These are phyloP conservation scores for Aldrovandia affinis DNA, from an alignment of 2,797 vertebrate genomes.

Conservation along the genomic window DNA sequence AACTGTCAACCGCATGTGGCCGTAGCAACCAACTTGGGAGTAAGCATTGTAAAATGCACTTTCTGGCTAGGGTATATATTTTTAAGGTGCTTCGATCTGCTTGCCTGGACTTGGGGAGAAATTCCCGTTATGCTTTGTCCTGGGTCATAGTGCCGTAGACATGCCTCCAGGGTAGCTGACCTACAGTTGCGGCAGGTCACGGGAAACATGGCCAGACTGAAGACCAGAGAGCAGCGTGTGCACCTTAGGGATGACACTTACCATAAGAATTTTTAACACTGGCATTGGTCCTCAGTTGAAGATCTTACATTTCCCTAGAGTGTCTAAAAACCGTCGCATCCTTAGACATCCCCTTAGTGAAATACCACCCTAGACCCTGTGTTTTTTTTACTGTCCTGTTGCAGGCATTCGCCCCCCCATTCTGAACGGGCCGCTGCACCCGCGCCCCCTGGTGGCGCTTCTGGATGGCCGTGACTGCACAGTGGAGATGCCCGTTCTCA, in stretches of 20 bases:
- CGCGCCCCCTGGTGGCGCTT: constrained; percentile 79
- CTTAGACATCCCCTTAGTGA: background rate
- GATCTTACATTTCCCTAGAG: too few species aligned
- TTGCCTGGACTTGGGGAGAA: background rate
- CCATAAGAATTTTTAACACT: background rate
- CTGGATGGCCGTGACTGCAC: constrained; percentile 82
- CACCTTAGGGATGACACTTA: background rate
- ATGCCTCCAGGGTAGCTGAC: background rate
- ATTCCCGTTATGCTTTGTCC: background rate
- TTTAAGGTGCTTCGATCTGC: background rate
- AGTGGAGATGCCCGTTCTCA: constrained; percentile 83
- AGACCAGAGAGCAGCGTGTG: background rate
- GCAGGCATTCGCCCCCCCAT: constrained; percentile 80
- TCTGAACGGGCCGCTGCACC: constrained; percentile 81
- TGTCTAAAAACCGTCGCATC: too few species aligned
- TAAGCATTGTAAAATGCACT: background rate
- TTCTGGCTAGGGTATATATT: background rate
- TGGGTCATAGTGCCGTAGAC: background rate
- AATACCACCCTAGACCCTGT: background rate
- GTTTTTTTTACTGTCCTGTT: background rate
- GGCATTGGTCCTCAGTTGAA: background rate
- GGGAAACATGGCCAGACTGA: background rate
- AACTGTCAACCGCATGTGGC: background rate
- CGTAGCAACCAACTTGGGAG: too few species aligned
- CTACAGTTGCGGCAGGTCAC: background rate